Evolutionary conservation across 2,797 vertebrate species (phyloP), one percentile per base, ranked within the genome.

Genomic region (Tokudaia tokunoshimensis): DNA sequence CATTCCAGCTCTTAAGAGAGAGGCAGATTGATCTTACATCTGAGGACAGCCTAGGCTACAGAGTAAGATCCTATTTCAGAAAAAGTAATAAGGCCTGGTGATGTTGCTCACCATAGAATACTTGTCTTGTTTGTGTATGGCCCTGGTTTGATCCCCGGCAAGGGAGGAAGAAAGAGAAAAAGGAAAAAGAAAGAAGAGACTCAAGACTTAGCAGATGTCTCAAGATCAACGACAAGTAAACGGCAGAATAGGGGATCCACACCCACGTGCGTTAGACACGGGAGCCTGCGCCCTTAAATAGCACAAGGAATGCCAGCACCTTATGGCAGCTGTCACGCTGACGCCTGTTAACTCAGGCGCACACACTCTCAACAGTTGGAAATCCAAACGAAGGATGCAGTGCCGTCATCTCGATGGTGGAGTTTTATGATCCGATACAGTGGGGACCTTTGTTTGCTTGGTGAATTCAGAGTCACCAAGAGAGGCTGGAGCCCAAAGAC

Each of bases 81-180:
- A 65, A 79, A n/a, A 6, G 13, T 47, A 63, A 2, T 20, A 44
- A 61, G 19, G 41, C 20, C 2, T 78, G 41, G 12, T 47, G 19
- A n/a, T 63, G 12, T 3, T 7, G 1, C 31, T 47, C 3, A 3
- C 22, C 5, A 1, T 12, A 44, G 29, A 89, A 22, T 1, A 6
- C 41, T 47, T 61, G 37, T 14, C 37, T 24, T 14, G 6, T 89
- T 47, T 76, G 41, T 50, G 7, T 57, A n/a, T 50, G 29, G 72
- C 5, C 37, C 70, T 34, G 37, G 7, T 63, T 78, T 78, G 74
- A n/a, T n/a, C 41, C 55, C 74, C 2, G n/a, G 55, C 41, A 15
- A 63, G 7, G 24, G 19, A 61, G 24, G 61, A n/a, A 61, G 5
- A 50, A 50, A 41, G 20, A 44, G 10, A 8, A 26, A 29, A 26